phyloP scores from a whole-genome alignment of 2,797 vertebrate genomes.

The Monodelphis domestica region DNA sequence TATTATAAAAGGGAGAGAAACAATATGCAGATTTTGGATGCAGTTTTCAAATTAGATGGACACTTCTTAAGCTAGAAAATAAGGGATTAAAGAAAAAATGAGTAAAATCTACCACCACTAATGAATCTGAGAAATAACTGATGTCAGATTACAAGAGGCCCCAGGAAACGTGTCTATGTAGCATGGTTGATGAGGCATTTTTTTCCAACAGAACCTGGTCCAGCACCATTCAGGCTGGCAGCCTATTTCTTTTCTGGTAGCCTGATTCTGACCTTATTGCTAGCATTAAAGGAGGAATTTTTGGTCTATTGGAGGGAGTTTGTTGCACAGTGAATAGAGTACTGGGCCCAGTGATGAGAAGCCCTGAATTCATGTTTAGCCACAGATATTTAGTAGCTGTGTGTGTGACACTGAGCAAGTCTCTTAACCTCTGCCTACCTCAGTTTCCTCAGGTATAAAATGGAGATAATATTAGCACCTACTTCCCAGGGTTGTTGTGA shows the following conservation, averaged over 20 bases:
- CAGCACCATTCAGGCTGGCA: background rate
- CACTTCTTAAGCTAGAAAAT: background rate
- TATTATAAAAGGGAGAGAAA: background rate
- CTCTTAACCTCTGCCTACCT: background rate
- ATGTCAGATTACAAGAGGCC: background rate
- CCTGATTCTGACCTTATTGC: too few species aligned
- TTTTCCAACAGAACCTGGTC: background rate
- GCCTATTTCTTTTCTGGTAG: too few species aligned
- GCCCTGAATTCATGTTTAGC: background rate
- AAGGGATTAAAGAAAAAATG: background rate
- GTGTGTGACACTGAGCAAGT: background rate
- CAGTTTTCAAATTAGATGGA: background rate
- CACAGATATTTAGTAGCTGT: background rate
- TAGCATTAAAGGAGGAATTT: background rate
- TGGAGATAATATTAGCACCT: background rate
- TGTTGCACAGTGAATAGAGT: background rate
- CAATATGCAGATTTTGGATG: background rate
- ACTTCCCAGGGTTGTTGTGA: background rate
- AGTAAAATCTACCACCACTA: background rate
- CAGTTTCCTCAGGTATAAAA: background rate
- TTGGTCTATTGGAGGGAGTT: background rate
- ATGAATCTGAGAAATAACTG: background rate
- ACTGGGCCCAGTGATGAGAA: background rate
- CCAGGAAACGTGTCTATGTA: background rate
- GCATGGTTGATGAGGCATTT: background rate